These are phyloP conservation scores for Siniperca undulata DNA, from an alignment of 2,797 vertebrate species.

Conservation along the genomic window DNA sequence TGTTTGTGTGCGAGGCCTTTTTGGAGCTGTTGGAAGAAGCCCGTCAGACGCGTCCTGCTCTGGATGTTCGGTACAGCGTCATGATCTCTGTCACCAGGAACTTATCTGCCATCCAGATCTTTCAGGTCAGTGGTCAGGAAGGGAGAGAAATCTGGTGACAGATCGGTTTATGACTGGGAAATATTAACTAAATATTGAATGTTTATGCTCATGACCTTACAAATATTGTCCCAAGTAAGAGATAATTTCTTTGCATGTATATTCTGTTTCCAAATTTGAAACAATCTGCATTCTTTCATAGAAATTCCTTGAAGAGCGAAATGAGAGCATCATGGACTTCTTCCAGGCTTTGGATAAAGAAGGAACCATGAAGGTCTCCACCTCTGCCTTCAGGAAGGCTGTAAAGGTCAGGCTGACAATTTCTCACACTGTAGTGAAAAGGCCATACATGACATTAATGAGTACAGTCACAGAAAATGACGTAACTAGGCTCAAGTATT, in stretches of 20 bases:
- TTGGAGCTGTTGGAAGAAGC: slow-evolving; percentile 69
- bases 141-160: neutral
- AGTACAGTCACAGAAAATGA: neutral
- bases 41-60: slow-evolving; percentile 56
- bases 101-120: slow-evolving; percentile 70
- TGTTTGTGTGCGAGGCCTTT: slow-evolving; percentile 76
- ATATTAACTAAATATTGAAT: neutral
- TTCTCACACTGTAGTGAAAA: slow-evolving; percentile 2
- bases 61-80: slow-evolving; percentile 71
- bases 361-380: slow-evolving; percentile 49
- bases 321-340: slow-evolving; percentile 79
- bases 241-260: neutral
- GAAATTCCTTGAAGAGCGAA: slow-evolving; percentile 79
- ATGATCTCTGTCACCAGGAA: slow-evolving; percentile 55
- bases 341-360: slow-evolving; percentile 80
- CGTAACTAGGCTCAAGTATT: neutral
- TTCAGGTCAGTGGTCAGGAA: slow-evolving; percentile 68
- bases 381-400: slow-evolving; percentile 51
- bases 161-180: no score
- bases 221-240: neutral
- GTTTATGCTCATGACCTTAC: neutral
- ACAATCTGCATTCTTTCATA: slow-evolving; percentile 43
- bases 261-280: slow-evolving; percentile 2
- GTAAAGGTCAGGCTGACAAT: slow-evolving; percentile 36
- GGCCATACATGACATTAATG: neutral